A percentile compares a stretch with the other conserved stretches of the same genome.
These are phyloP conservation scores for Hypocryptadius cinnamomeus DNA, from an alignment of 2,113 vertebrate genomes.

Conservation along the genomic window DNA sequence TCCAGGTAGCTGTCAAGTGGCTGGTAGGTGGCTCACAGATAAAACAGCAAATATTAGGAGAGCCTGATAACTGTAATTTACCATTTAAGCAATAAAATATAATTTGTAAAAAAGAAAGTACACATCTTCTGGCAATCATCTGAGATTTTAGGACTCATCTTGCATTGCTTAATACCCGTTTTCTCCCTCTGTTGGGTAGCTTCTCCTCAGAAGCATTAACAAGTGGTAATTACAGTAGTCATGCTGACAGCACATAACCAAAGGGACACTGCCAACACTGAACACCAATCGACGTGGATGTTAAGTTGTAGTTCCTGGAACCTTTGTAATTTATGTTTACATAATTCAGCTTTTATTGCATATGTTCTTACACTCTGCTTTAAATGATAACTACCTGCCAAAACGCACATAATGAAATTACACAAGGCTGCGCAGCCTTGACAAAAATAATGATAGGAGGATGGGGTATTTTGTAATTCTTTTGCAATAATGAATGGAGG, in stretches of 20 bases:
- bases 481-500: not conserved
- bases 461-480: not conserved
- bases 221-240: not conserved
- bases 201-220: constrained; percentile 3
- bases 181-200: not conserved
- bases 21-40: not conserved
- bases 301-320: not conserved
- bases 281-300: not conserved
- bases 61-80: not conserved
- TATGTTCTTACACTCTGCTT: not conserved
- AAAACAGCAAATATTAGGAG: not conserved
- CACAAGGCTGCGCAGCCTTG: not conserved
- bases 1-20: not conserved
- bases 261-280: not conserved
- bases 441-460: not conserved
- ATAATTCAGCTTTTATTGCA: not conserved
- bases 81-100: not conserved
- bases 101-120: not conserved
- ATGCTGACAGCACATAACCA: not conserved
- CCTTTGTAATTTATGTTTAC: not conserved
- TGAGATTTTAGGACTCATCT: not conserved
- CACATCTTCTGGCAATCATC: not conserved
- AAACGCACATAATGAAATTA: not conserved
- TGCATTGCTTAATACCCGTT: not conserved
- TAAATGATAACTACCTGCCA: not conserved